These are phyloP conservation scores for Pomatorhinus ruficollis DNA, from an alignment of 2,113 vertebrate genomes.

Conservation along the genomic window DNA sequence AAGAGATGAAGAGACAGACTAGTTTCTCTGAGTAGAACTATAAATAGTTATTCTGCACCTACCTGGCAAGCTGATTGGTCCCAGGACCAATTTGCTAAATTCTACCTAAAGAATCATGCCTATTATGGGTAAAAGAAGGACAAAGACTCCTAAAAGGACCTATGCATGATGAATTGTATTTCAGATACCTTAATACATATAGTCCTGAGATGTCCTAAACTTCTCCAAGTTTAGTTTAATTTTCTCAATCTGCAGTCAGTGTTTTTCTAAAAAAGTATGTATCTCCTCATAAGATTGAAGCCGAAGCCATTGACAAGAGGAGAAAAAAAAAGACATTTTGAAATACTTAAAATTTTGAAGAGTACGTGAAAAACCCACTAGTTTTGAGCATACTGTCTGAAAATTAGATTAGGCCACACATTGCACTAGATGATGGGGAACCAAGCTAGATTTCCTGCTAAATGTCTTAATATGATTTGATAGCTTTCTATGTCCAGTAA, in stretches of 20 bases:
- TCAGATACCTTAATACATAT: not conserved
- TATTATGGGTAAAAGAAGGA: slow-evolving; percentile 63
- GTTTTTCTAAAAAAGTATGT: not conserved
- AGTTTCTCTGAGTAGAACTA: not conserved
- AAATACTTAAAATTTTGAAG: not conserved
- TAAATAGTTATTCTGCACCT: slow-evolving; percentile 38
- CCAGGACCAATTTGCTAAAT: slow-evolving; percentile 27
- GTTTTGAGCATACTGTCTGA: not conserved
- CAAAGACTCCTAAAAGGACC: not conserved
- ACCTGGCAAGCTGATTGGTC: slow-evolving; percentile 43
- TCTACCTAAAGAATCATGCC: slow-evolving; percentile 55
- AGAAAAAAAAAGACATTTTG: fast-evolving
- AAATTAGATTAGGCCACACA: not conserved
- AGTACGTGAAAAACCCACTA: not conserved
- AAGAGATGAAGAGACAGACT: not conserved
- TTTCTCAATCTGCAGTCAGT: not conserved
- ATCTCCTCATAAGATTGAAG: not conserved
- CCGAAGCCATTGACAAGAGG: not conserved
- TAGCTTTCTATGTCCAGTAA: slow-evolving; percentile 25
- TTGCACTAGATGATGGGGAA: slow-evolving; percentile 25
- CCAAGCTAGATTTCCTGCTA: not conserved
- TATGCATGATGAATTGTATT: not conserved
- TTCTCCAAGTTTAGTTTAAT: not conserved
- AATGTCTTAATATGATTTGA: slow-evolving; percentile 32
- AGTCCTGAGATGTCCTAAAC: not conserved